Base-by-base conservation (phyloP, 1,140 invertebrate genomes). In the Hypothenemus hampei region DNA sequence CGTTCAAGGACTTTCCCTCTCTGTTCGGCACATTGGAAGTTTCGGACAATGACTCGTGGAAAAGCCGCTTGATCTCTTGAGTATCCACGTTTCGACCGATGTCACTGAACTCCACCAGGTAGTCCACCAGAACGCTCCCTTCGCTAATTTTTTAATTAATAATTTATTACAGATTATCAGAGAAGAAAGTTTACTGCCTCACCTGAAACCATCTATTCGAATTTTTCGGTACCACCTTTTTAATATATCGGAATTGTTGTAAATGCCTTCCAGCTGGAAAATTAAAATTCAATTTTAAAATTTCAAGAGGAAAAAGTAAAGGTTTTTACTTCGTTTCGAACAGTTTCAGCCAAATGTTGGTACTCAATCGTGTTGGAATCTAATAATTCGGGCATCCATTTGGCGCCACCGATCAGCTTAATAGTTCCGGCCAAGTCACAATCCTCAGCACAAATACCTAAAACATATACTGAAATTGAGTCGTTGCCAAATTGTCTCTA, bases 61-160 rank as follows among this genome's bases (percentile, higher is more conserved):
- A 91, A 40, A 91, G 75, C 49, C 82, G 78, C 65, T 87, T 88
- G 21, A 93, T 77, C 68, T 92, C 87, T 50, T 80, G 71, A 0
- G 90, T 92, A 62, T 89, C 82, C n/a, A 93, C 77, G 66, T 79
- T 82, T 53, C 82, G 76, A n/a, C 81, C 79, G 3, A 91, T 73
- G 61, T 91, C 83, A 52, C 81, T 82, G 39, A 93, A 67, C 72
- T 91, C 86, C 3, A 93, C 83, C 58, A 91, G 86, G 66, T 91
- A 93, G 68, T 93, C 90, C 1, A 91, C 91, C 8, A 93, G 69
- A n/a, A 93, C 83, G 59, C 88, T 91, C 51, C 89, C 89, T 69
- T 85, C 77, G 68, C 85, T 84, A 63, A n/a, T n/a, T n/a, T n/a
- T n/a, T n/a, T n/a, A n/a, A n/a, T n/a, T n/a, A n/a, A n/a, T n/a